Conservation (phyloP, 2,797 vertebrate species). For the Chelonia mydas region DNA sequence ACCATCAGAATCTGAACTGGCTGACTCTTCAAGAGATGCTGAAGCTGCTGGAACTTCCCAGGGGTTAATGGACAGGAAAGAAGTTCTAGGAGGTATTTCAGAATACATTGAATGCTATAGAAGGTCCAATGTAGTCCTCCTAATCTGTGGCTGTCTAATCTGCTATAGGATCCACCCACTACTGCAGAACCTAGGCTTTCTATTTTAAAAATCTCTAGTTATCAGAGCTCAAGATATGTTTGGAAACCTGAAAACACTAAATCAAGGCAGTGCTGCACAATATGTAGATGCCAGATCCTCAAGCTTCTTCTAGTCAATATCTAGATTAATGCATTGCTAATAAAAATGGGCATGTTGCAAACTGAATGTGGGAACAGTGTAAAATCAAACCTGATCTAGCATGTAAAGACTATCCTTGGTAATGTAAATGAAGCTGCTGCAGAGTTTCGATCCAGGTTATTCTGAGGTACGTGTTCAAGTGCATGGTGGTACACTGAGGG, state of each 20-base stretch:
- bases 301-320: neutral
- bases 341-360: neutral
- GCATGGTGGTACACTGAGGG: neutral
- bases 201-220: neutral
- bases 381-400: neutral
- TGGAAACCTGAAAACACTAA: neutral
- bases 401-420: neutral
- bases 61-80: constrained; percentile 84
- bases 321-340: neutral
- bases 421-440: neutral
- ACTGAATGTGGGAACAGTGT: neutral
- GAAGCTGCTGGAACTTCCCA: constrained; percentile 77
- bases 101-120: constrained; percentile 19
- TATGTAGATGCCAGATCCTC: neutral
- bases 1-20: constrained; percentile 5
- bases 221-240: neutral
- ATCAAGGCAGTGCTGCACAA: neutral
- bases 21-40: constrained; percentile 45
- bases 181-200: neutral
- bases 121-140: neutral
- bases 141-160: neutral
- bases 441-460: neutral
- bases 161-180: neutral
- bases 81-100: constrained; percentile 83
- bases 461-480: neutral